phyloP scores from a whole-genome alignment of 2,797 vertebrate genomes.

The Microcaecilia unicolor region DNA sequence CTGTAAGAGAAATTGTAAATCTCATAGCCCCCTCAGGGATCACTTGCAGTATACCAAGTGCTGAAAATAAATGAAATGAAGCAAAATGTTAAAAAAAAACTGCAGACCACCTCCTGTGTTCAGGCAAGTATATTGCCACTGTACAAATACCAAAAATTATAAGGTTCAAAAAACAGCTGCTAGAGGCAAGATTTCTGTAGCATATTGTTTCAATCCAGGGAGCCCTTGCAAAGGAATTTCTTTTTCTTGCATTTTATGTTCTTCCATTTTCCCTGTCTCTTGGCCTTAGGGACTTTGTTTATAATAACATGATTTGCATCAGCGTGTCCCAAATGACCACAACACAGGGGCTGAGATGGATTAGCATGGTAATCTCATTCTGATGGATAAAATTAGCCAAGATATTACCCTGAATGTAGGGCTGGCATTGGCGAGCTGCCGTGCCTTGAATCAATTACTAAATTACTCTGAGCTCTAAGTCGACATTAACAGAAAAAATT shows the following conservation, averaged over 20 bases:
- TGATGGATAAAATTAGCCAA: conserved; percentile 97
- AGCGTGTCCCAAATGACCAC: conserved; percentile 80
- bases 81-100: too few species aligned
- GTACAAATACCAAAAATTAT: too few species aligned
- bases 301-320: conserved; percentile 72
- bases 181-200: too few species aligned
- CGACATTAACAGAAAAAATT: conserved; percentile 99
- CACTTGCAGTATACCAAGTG: too few species aligned
- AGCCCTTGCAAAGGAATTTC: conserved; percentile 15
- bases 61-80: too few species aligned
- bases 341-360: conserved; percentile 65
- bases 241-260: conserved; percentile 13
- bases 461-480: conserved; percentile 99
- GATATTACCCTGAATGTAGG: conserved; percentile 90
- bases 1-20: too few species aligned
- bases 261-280: conserved; percentile 47
- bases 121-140: too few species aligned
- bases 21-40: too few species aligned
- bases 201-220: conserved; percentile 11
- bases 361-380: conserved; percentile 99
- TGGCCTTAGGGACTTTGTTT: conserved; percentile 53
- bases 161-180: too few species aligned
- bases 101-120: too few species aligned
- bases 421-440: conserved; percentile 79
- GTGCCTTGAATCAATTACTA: conserved; percentile 99